Conservation (phyloP, 1,140 invertebrate genomes). For the Ceratina australensis region DNA sequence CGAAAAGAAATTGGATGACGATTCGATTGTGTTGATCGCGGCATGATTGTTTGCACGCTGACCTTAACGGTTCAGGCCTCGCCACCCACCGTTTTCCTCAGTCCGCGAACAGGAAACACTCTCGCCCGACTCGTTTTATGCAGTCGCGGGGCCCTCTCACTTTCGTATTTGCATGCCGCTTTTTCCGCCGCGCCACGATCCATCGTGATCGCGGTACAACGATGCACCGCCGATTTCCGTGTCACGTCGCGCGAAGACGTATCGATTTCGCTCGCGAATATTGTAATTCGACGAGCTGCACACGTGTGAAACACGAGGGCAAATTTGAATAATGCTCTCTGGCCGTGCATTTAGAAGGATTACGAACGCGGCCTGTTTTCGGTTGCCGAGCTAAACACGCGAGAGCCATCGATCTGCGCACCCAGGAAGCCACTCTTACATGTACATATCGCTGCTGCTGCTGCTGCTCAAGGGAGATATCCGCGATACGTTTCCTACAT, state of each 20-base stretch:
- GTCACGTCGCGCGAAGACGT: slow-evolving; percentile 27
- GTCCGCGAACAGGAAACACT: slow-evolving; percentile 66
- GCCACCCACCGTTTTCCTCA: slow-evolving; percentile 66
- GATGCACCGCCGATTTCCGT: slow-evolving; percentile 25
- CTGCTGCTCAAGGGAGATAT: neutral
- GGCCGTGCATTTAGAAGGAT: slow-evolving; percentile 23
- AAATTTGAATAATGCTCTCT: slow-evolving; percentile 46
- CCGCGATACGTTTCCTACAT: slow-evolving; percentile 5
- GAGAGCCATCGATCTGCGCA: slow-evolving; percentile 21
- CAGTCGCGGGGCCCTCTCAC: slow-evolving; percentile 68
- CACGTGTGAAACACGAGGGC: neutral
- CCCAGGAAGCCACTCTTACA: neutral
- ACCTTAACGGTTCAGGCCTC: slow-evolving; percentile 74
- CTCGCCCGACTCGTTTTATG: slow-evolving; percentile 65
- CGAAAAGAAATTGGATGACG: neutral
- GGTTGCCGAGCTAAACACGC: slow-evolving; percentile 9
- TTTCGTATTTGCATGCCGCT: slow-evolving; percentile 74
- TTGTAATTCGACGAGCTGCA: slow-evolving; percentile 1
- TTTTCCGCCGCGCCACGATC: neutral
- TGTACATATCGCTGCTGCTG: too few species aligned
- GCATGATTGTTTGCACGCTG: slow-evolving; percentile 65
- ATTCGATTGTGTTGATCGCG: neutral
- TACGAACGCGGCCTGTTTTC: slow-evolving; percentile 15
- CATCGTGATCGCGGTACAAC: neutral
- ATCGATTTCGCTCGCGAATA: neutral